phyloP scores from a whole-genome alignment of 2,888 invertebrate species.

The Steinernema carpocapsae region DNA sequence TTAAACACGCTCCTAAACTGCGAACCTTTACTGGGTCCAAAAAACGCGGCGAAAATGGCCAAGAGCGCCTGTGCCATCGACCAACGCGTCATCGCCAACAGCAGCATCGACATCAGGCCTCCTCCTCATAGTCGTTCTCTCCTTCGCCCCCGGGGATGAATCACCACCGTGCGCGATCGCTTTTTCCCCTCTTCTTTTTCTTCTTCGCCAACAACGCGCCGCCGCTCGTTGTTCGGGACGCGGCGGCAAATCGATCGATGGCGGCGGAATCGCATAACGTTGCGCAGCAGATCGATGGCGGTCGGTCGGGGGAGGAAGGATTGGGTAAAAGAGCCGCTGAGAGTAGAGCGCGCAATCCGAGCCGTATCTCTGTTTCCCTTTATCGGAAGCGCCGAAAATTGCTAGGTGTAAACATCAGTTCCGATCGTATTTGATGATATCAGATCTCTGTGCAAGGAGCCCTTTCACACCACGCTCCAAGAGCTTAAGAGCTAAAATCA shows the following conservation, averaged over 20 bases:
- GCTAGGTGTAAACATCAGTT: background rate
- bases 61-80: no score
- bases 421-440: background rate
- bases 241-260: no score
- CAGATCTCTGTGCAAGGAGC: no score
- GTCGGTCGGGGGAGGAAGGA: background rate
- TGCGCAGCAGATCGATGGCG: constrained; percentile 1
- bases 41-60: no score
- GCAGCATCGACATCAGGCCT: background rate
- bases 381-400: background rate
- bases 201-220: background rate
- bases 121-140: background rate
- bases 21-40: no score
- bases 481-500: background rate
- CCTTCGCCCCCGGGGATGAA: background rate
- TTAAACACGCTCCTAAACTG: no score
- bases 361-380: background rate
- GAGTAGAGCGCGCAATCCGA: background rate
- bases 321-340: background rate
- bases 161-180: background rate
- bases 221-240: background rate
- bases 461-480: no score
- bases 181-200: constrained; percentile 8
- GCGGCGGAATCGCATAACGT: background rate
- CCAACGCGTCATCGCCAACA: background rate